Conservation (phyloP, 1,140 invertebrate genomes). For the Alviniconcha marisindica region DNA sequence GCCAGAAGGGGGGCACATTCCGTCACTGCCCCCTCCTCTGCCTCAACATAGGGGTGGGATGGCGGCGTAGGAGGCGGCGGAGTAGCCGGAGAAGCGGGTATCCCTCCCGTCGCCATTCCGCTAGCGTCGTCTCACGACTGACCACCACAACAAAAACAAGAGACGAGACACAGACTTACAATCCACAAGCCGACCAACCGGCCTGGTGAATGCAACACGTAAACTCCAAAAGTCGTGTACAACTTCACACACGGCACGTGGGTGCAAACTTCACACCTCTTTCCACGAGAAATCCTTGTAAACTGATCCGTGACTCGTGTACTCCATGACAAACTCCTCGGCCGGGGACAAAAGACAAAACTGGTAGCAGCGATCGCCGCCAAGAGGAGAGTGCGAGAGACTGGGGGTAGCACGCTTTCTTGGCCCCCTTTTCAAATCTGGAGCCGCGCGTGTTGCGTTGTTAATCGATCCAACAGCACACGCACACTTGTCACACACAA, state of each 20-base stretch:
- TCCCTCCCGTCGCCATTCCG: constrained; percentile 17
- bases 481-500: not conserved
- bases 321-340: too few species aligned
- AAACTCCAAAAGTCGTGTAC: too few species aligned
- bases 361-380: not conserved
- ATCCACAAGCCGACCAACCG: too few species aligned
- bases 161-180: not conserved
- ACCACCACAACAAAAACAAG: not conserved
- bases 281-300: not conserved
- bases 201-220: too few species aligned
- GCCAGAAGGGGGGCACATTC: not conserved
- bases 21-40: not conserved
- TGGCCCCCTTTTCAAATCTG: constrained; percentile 7
- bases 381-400: not conserved
- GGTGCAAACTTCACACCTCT: too few species aligned
- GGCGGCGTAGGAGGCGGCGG: not conserved
- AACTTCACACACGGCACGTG: too few species aligned
- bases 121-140: too few species aligned
- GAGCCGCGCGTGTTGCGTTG: constrained; percentile 10
- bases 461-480: constrained; percentile 13
- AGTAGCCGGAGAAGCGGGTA: not conserved
- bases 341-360: too few species aligned
- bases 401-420: not conserved
- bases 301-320: not conserved
- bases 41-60: not conserved